A percentile compares a stretch with the other conserved stretches of the same genome.
These are phyloP conservation scores for Ladona fulva DNA, from an alignment of 1,140 invertebrate species.

Conservation along the genomic window DNA sequence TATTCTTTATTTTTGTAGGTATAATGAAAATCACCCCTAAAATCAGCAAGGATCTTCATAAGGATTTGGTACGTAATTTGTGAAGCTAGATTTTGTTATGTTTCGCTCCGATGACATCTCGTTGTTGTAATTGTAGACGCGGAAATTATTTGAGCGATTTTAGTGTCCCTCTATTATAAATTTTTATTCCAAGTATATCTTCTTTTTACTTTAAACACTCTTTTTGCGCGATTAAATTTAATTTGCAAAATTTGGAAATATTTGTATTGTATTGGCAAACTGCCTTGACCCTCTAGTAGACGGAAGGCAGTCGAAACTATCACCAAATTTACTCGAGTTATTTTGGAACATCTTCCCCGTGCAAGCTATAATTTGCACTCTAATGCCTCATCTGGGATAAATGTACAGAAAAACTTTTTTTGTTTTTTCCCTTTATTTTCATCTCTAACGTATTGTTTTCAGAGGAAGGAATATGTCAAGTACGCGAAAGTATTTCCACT, in stretches of 20 bases:
- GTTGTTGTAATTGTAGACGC: too few species aligned
- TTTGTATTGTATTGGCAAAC: slow-evolving; percentile 17
- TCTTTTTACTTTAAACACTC: neutral
- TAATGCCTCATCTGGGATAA: neutral
- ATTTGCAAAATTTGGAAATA: neutral
- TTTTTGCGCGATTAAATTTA: neutral
- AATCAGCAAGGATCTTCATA: slow-evolving; percentile 90
- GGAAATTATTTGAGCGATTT: too few species aligned
- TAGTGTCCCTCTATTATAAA: too few species aligned
- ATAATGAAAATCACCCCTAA: slow-evolving; percentile 84
- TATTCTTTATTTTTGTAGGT: slow-evolving; percentile 94
- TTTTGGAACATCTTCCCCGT: slow-evolving; percentile 15
- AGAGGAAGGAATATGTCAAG: slow-evolving; percentile 94
- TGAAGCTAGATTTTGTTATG: neutral
- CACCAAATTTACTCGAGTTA: slow-evolving; percentile 16
- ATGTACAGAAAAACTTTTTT: neutral
- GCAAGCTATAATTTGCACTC: neutral
- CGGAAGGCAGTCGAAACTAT: slow-evolving; percentile 14
- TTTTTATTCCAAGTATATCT: neutral
- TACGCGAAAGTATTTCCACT: slow-evolving; percentile 95
- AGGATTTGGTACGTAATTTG: slow-evolving; percentile 76
- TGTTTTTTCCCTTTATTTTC: neutral
- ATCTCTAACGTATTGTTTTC: slow-evolving; percentile 36
- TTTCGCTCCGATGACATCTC: too few species aligned
- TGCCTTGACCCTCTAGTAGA: slow-evolving; percentile 20